Evolutionary conservation across 2,888 invertebrate species (phyloP).

Genomic region (Tenthredo distinguenda): DNA sequence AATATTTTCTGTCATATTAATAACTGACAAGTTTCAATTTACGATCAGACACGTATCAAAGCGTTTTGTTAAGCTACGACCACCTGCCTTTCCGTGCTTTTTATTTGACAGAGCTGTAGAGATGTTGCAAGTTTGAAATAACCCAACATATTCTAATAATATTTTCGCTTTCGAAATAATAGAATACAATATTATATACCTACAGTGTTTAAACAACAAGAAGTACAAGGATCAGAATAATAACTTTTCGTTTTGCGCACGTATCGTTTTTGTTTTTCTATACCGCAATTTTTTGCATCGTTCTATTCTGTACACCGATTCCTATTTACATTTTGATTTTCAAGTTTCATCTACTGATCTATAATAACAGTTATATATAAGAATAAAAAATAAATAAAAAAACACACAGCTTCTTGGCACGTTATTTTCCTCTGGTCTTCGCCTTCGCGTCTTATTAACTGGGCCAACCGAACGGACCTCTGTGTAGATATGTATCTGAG

Average conservation of each 20-base stretch:
- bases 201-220: no score
- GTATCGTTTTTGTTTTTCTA: not conserved
- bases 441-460: conserved; percentile 20
- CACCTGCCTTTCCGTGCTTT: not conserved
- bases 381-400: not conserved
- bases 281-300: not conserved
- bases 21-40: not conserved
- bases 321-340: not conserved
- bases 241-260: not conserved
- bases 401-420: not conserved
- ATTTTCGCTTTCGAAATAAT: conserved; percentile 7
- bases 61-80: not conserved
- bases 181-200: not conserved
- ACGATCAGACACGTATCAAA: not conserved
- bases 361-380: not conserved
- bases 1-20: not conserved
- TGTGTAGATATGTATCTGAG: not conserved
- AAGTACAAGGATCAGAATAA: not conserved
- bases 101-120: not conserved
- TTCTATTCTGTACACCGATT: not conserved
- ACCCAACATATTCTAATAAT: conserved; percentile 11
- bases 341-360: not conserved
- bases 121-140: conserved; percentile 25
- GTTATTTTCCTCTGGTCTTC: not conserved
- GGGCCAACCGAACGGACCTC: conserved; percentile 34